Base-by-base conservation (phyloP, 53 echinoderm and acorn worm species). In the Holothuria scabra region DNA sequence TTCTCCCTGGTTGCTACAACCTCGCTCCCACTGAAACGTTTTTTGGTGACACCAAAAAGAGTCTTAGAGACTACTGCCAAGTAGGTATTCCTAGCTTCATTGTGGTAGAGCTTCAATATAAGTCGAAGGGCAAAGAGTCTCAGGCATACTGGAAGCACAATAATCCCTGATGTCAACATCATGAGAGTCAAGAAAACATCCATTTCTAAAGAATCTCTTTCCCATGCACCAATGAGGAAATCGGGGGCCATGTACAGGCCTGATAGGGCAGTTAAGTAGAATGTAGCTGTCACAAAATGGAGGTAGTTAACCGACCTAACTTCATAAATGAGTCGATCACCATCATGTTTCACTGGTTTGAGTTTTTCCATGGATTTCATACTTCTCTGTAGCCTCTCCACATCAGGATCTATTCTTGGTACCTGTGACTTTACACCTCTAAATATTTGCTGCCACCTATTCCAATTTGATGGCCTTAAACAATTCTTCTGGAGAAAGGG, bases 221-320 rank as follows among this genome's bases (percentile, higher is more conserved):
- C 95, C 41, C 89, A 66, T 10, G 87, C 89, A 8, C 87, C 85
- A 19, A 88, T 82, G 34, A 95, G 85, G 49, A 93, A 87, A 67
- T 93, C 95, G 0, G 95, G 95, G 0, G 95, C 65, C 71, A 91
- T 67, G 86, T 95, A 95, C 12, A 93, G 52, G 58, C 89, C 93
- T 23, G 65, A 46, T 20, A 71, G 46, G 1, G 95, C 85, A 3
- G 91, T 93, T 23, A 64, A 83, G 52, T 95, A 95, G 79, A 93
- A 91, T 34, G 86, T 41, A 56, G 76, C 29, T 0, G 89, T 76
- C 32, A 90, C 90, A 30, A 90, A 32, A 1, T 90, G 84, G 62
- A 93, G 84, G 84, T 90, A 85, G 68, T 81, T 61, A 19, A 76
- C 75, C 3, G 84, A 76, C 7, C 90, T 87, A 16, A 90, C 82